Evolutionary conservation across 2,797 vertebrate genomes (phyloP).

Genomic region (Labeo calbasu): DNA sequence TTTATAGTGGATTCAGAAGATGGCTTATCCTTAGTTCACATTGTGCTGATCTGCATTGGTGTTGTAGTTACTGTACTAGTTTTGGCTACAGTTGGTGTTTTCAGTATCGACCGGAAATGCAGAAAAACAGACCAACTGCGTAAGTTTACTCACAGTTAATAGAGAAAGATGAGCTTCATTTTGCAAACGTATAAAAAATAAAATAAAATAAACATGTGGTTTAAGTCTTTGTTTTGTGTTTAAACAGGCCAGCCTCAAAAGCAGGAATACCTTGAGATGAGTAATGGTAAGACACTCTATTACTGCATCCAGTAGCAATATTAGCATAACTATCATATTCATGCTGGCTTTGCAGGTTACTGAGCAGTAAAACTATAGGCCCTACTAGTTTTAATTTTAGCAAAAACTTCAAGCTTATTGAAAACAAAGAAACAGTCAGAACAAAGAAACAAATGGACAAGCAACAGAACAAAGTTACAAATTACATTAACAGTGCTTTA

Average conservation of each 20-base stretch:
- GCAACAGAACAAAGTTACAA: too few relatives aligned
- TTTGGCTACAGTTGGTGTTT: background rate
- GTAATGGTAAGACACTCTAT: background rate
- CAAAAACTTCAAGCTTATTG: too few relatives aligned
- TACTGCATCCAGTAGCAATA: background rate
- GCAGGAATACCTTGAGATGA: background rate
- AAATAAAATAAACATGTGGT: background rate
- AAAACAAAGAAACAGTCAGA: too few relatives aligned
- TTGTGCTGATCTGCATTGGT: background rate
- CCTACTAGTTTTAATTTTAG: too few relatives aligned
- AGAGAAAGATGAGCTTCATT: background rate
- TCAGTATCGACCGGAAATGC: background rate
- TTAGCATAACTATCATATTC: too few relatives aligned
- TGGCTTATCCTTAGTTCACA: background rate
- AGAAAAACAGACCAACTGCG: rapidly evolving
- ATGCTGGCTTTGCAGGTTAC: too few relatives aligned
- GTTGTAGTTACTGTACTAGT: background rate
- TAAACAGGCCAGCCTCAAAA: background rate
- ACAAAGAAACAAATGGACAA: too few relatives aligned
- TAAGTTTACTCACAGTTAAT: background rate
- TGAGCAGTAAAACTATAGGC: too few relatives aligned
- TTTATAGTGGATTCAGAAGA: too few relatives aligned
- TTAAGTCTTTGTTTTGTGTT: background rate
- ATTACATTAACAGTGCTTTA: too few relatives aligned
- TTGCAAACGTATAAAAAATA: background rate